Evolutionary conservation across 2,888 invertebrate species (phyloP), one percentile per base, ranked within the genome.

Genomic region (Lissonota sp.): DNA sequence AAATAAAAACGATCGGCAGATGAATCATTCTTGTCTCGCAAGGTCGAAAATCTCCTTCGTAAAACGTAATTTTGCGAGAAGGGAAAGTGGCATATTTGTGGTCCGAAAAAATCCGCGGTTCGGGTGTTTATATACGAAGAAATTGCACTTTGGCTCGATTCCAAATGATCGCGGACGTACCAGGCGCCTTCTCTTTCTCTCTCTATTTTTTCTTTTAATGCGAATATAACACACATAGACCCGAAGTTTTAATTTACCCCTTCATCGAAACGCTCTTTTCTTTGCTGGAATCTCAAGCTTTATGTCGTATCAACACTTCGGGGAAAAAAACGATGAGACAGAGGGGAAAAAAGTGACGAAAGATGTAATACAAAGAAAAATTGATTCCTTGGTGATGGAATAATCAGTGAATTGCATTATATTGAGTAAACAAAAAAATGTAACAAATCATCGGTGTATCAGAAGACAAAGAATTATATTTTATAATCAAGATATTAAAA

Each of bases 101-200:
- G 58, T 69, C 6, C 63, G 63, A 49, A 57, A n/a, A 51, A 73
- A 70, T 74, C 69, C 49, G 44, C 51, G 57, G 39, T 51, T 39
- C 51, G 63, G 6, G 42, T 62, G 58, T 70, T 70, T 73, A 26
- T 58, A 44, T 72, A 64, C 51, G 69, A 79, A 64, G 73, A 64
- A 69, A 74, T 71, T 51, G 66, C 57, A 42, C 57, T 64, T 74
- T 79, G 74, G 79, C 73, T 51, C 51, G 6, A 6, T 69, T 79
- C 73, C 79, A 74, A 63, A 49, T 49, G n/a, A 57, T 42, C 63
- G 58, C 8, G n/a, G 14, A 14, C 51, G 62, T 53, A 44, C 79
- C 60, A 40, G 16, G 8, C 26, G 10, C n/a, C 37, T 7, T 6
- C 10, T 37, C 40, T 49, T n/a, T 10, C 37, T 55, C 16, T 12